phyloP scores from a whole-genome alignment of 2,888 invertebrate genomes.

The Orthosia incerta region DNA sequence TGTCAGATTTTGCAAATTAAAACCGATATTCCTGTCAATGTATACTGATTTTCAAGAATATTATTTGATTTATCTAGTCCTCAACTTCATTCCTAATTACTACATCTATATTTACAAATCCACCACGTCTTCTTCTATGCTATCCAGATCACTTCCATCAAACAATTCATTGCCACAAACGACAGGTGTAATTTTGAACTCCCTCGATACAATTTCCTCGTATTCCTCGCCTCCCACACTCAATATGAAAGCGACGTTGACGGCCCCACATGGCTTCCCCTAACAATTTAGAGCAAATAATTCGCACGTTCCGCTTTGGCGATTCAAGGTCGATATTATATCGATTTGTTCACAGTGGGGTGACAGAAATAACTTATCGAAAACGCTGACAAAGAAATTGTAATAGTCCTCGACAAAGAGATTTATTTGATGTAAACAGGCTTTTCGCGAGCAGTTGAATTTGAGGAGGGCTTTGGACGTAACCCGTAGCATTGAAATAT shows the following conservation, averaged over 20 bases:
- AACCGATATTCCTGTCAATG: too few species aligned
- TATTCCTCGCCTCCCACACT: conserved; percentile 35
- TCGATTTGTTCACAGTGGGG: conserved; percentile 78
- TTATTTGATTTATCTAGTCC: too few species aligned
- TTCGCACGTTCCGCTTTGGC: conserved; percentile 78
- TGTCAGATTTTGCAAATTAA: too few species aligned
- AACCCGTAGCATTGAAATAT: background rate
- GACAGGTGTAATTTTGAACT: conserved; percentile 28
- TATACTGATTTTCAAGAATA: too few species aligned
- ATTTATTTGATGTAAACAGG: background rate
- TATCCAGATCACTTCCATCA: background rate
- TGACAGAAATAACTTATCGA: conserved; percentile 61
- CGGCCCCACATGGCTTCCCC: conserved; percentile 64
- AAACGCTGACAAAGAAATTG: conserved; percentile 12
- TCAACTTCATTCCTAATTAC: background rate
- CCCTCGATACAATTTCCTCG: conserved; percentile 9
- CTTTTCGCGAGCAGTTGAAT: background rate
- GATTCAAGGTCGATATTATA: conserved; percentile 84
- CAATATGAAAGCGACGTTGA: conserved; percentile 49
- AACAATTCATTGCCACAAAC: conserved; percentile 8
- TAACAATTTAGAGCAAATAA: conserved; percentile 76
- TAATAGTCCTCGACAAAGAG: background rate
- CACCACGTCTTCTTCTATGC: background rate
- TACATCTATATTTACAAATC: too few species aligned
- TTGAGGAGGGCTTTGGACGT: background rate